phyloP scores from a whole-genome alignment of 92 coral and sea anemone genomes.

The Paragorgia papillata region DNA sequence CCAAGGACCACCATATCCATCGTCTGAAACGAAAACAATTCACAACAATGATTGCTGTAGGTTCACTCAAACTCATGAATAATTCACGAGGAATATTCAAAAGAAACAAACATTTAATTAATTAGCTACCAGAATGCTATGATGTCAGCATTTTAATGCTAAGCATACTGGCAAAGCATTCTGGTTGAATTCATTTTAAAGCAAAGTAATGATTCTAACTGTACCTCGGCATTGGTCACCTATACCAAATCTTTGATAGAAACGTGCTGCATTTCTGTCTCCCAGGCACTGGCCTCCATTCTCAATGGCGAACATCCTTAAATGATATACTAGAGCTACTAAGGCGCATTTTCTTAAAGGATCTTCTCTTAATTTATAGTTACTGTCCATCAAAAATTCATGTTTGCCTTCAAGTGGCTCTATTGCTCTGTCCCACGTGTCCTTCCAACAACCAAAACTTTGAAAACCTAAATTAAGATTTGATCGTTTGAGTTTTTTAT shows the following conservation, averaged over 20 bases:
- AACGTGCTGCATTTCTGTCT: constrained; percentile 50
- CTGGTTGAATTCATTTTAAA: no score
- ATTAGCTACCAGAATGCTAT: no score
- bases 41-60: neutral
- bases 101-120: no score
- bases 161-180: no score
- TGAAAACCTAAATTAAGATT: constrained; percentile 57
- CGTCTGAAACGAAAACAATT: constrained; percentile 54
- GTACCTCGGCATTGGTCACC: constrained; percentile 78
- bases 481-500: neutral
- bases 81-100: no score
- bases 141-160: no score
- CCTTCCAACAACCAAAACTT: constrained; percentile 91
- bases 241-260: constrained; percentile 71
- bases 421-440: constrained; percentile 88
- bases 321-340: constrained; percentile 74
- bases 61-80: no score
- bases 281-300: constrained; percentile 99
- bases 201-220: no score
- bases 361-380: constrained; percentile 79
- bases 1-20: constrained; percentile 99
- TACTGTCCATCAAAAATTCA: constrained; percentile 77
- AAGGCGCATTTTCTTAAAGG: constrained; percentile 86
- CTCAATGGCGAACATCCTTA: constrained; percentile 78
- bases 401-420: constrained; percentile 87